Percentiles rank a stretch among this genome's conserved stretches.
Evolutionary conservation across 2,797 vertebrate species (phyloP).

Genomic region (Sciaenops ocellatus): DNA sequence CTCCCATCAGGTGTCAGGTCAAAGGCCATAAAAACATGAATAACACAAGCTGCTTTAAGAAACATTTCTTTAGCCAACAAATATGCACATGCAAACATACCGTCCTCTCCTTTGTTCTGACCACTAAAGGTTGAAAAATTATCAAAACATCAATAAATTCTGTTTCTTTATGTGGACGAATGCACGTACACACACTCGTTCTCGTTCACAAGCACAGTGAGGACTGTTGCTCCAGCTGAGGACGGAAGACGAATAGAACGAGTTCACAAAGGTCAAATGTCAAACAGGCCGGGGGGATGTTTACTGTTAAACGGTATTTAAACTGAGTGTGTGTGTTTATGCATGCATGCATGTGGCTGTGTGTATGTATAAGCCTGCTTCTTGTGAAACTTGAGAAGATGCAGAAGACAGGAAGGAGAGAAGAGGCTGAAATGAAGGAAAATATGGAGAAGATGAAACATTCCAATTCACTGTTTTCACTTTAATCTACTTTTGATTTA

Average conservation of each 20-base stretch:
- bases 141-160: conserved; percentile 51
- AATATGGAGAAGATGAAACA: conserved; percentile 16
- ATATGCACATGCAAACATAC: background rate
- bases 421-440: background rate
- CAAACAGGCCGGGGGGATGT: conserved; percentile 58
- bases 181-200: conserved; percentile 43
- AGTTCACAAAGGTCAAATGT: conserved; percentile 61
- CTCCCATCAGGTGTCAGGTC: background rate
- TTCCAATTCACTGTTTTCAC: conserved; percentile 32
- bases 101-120: background rate
- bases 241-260: conserved; percentile 30
- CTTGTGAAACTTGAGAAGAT: conserved; percentile 4
- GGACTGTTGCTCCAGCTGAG: conserved; percentile 74
- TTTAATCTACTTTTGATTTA: conserved; percentile 42
- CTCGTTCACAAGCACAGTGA: conserved; percentile 24
- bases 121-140: conserved; percentile 45
- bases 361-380: background rate
- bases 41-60: conserved; percentile 10
- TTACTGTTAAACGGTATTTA: conserved; percentile 56
- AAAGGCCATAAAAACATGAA: conserved; percentile 1
- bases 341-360: background rate
- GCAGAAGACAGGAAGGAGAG: background rate
- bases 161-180: conserved; percentile 38
- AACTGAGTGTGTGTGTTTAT: conserved; percentile 24
- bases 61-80: background rate